phyloP scores from a whole-genome alignment of 2,797 vertebrate genomes.

The Gambusia yucatana region DNA sequence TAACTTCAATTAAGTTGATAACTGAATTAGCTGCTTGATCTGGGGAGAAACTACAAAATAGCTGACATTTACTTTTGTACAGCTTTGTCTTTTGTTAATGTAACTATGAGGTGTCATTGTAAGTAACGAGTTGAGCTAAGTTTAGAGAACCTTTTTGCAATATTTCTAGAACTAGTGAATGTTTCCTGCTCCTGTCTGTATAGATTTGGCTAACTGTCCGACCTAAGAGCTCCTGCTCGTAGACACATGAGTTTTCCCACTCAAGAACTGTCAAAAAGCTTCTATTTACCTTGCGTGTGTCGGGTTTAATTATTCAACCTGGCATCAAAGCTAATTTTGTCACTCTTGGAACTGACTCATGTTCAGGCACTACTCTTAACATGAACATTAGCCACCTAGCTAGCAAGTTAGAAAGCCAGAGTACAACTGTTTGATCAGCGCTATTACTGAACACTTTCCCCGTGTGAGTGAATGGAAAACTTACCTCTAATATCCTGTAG shows the following conservation, averaged over 20 bases:
- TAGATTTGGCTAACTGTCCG: background rate
- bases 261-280: constrained; percentile 12
- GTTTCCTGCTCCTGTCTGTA: background rate
- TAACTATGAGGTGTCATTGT: background rate
- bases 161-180: background rate
- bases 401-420: constrained; percentile 39
- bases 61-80: background rate
- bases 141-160: background rate
- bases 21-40: background rate
- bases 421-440: constrained; percentile 57
- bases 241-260: background rate
- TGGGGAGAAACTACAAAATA: background rate
- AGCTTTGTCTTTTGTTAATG: background rate
- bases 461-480: constrained; percentile 40
- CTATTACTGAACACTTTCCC: constrained; percentile 47
- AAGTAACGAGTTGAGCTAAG: background rate
- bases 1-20: background rate
- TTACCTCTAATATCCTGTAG: constrained; percentile 73
- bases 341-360: background rate
- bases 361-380: constrained; percentile 5
- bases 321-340: background rate
- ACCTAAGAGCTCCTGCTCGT: background rate
- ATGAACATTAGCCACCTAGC: constrained; percentile 54
- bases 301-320: background rate
- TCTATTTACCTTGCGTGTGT: background rate